phyloP scores from a whole-genome alignment of 1,140 invertebrate genomes.

The Formica exsecta region DNA sequence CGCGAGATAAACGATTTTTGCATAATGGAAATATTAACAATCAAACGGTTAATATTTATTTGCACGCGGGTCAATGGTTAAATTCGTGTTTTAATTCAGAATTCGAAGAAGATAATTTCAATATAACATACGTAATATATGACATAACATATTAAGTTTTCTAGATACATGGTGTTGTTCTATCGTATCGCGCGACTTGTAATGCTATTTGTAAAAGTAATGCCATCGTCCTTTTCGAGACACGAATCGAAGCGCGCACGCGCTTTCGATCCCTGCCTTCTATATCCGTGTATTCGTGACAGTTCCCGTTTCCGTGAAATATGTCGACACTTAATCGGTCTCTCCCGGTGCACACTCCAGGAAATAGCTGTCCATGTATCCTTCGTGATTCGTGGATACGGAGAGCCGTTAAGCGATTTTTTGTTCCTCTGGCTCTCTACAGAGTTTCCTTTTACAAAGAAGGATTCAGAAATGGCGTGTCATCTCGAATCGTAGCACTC shows the following conservation, averaged over 20 bases:
- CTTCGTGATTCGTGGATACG: conserved; percentile 44
- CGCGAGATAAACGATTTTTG: conserved; percentile 27
- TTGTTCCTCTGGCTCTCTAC: background rate
- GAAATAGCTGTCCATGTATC: conserved; percentile 41
- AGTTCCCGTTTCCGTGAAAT: conserved; percentile 67
- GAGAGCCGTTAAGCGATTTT: conserved; percentile 40
- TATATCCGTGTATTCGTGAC: conserved; percentile 52
- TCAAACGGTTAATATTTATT: conserved; percentile 16
- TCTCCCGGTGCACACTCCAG: conserved; percentile 13
- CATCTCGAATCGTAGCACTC: background rate
- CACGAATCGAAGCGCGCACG: conserved; percentile 16
- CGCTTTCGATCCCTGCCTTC: conserved; percentile 38
- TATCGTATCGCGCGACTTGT: background rate
- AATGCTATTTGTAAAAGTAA: conserved; percentile 3
- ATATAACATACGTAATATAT: too few relatives aligned
- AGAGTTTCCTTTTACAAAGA: background rate
- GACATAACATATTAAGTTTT: background rate
- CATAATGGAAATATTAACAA: conserved; percentile 9
- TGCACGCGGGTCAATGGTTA: background rate
- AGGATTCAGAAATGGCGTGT: background rate
- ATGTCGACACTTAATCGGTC: conserved; percentile 66
- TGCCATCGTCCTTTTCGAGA: conserved; percentile 7
- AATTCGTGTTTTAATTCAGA: conserved; percentile 5
- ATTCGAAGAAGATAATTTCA: background rate
- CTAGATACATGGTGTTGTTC: background rate